phyloP scores from a whole-genome alignment of 2,113 vertebrate genomes.

The Gasterosteus nipponicus region DNA sequence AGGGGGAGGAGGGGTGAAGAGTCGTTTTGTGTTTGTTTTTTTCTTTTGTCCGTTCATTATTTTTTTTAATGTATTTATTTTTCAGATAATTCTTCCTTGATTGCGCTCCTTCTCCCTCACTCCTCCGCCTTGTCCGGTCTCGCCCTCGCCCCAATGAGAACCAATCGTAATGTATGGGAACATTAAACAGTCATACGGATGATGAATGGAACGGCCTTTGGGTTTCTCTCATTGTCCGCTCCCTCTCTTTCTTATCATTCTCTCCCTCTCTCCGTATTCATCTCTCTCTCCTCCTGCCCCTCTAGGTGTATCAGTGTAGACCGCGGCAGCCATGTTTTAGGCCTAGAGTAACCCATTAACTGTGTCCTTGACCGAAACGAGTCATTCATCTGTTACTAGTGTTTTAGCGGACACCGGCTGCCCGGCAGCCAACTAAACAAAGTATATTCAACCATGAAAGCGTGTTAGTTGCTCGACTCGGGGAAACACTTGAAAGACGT shows the following conservation, averaged over 20 bases:
- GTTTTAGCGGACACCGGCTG: slow-evolving; percentile 23
- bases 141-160: slow-evolving; percentile 56
- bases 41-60: slow-evolving; percentile 30
- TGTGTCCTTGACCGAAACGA: slow-evolving; percentile 73
- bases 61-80: slow-evolving; percentile 1
- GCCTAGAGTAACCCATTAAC: slow-evolving; percentile 72
- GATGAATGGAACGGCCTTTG: slow-evolving; percentile 83
- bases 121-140: slow-evolving; percentile 46
- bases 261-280: slow-evolving; percentile 36
- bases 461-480: slow-evolving; percentile 25
- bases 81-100: slow-evolving; percentile 11
- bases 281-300: slow-evolving; percentile 29
- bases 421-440: slow-evolving; percentile 39
- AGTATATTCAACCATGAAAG: slow-evolving; percentile 52
- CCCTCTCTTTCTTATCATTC: slow-evolving; percentile 46
- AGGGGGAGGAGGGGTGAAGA: slow-evolving; percentile 38
- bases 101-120: slow-evolving; percentile 7
- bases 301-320: slow-evolving; percentile 51
- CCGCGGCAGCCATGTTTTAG: slow-evolving; percentile 62
- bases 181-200: slow-evolving; percentile 82
- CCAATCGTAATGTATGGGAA: slow-evolving; percentile 81
- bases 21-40: slow-evolving; percentile 21
- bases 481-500: slow-evolving; percentile 30
- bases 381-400: slow-evolving; percentile 63
- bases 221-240: slow-evolving; percentile 64